Percentiles rank a stretch among this genome's conserved stretches.
phyloP scores from a whole-genome alignment of 2,888 invertebrate genomes.

The Autographa pulchrina region DNA sequence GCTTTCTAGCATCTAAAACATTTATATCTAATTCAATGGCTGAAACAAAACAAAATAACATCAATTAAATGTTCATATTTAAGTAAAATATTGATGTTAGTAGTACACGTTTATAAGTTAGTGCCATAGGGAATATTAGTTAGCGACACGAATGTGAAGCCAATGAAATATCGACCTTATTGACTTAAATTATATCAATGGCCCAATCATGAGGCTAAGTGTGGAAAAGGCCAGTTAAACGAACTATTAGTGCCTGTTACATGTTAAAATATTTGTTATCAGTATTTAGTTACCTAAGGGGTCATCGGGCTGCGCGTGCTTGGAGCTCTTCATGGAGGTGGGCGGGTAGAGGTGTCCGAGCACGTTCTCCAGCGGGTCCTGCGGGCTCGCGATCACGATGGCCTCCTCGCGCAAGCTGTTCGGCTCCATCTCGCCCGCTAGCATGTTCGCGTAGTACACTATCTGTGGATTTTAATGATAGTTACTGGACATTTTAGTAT shows the following conservation, averaged over 20 bases:
- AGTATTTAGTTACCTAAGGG: constrained; percentile 84
- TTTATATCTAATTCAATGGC: constrained; percentile 93
- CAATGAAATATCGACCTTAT: too few species aligned
- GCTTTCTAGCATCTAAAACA: constrained; percentile 94
- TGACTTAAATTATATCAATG: too few species aligned
- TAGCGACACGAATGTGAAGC: too few species aligned
- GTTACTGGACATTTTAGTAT: too few species aligned
- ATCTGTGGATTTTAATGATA: constrained; percentile 86
- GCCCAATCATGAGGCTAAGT: too few species aligned
- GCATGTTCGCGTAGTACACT: constrained; percentile 95
- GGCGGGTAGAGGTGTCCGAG: constrained; percentile 80
- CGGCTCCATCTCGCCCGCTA: constrained; percentile 94
- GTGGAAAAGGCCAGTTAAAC: too few species aligned
- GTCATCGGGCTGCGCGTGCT: constrained; percentile 87
- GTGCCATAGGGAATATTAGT: too few species aligned
- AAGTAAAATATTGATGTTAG: too few species aligned
- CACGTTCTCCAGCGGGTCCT: constrained; percentile 87
- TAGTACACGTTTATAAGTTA: too few species aligned
- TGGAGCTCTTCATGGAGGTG: constrained; percentile 78
- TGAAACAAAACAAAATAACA: constrained; percentile 71
- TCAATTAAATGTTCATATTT: constrained; percentile 42
- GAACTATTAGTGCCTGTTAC: too few species aligned
- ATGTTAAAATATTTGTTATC: too few species aligned
- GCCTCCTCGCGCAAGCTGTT: constrained; percentile 90
- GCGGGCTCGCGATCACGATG: constrained; percentile 79